Base-by-base conservation (phyloP, 2,888 invertebrate species). In the Xanthostigma xanthostigma region DNA sequence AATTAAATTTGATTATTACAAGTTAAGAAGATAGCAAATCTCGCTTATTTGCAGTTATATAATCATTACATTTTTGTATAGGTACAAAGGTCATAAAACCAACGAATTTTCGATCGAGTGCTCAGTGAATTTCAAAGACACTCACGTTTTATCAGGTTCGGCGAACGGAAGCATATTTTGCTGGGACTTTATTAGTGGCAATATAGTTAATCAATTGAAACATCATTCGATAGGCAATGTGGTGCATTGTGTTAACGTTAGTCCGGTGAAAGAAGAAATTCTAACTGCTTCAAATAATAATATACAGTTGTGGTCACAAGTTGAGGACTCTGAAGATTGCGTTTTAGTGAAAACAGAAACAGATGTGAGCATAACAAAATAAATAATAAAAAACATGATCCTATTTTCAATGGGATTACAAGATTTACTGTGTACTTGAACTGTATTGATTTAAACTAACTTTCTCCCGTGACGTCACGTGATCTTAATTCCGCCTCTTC, bases 171-270 rank as follows among this genome's bases (percentile, higher is more conserved):
- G 76, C 55, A 70, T 93, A 8, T 88, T 84, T 70, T 78, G 82
- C 57, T 99, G 94, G 90, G 92, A 95, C 68, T 72, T 98, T 41
- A 78, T 95, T 4, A 83, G 84, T 53, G 80, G 81, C 6, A 74
- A 76, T 57, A 68, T 84, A 2, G 61, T 70, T 42, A 60, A 67
- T 42, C 75, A 73, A 54, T 65, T 75, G 34, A 56, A 66, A 3
- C 79, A 79, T 56, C 69, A 64, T 37, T 36, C 14, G 17, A 14
- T 17, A 13, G 43, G 34, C 14, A 45, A 45, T 45, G 80, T 83
- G 0, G 78, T 91, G 0, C 84, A 89, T 53, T 91, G 93, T 0
- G 56, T 95, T 14, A 77, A 78, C 53, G 77, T 85, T 51, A 94
- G 94, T 72, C 93, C 94, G 0, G 79, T 74, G 12, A 76, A 81